A percentile compares a stretch with the other conserved stretches of the same genome.
Evolutionary conservation across 2,797 vertebrate genomes (phyloP).

Genomic region (Premnoplex brunnescens): DNA sequence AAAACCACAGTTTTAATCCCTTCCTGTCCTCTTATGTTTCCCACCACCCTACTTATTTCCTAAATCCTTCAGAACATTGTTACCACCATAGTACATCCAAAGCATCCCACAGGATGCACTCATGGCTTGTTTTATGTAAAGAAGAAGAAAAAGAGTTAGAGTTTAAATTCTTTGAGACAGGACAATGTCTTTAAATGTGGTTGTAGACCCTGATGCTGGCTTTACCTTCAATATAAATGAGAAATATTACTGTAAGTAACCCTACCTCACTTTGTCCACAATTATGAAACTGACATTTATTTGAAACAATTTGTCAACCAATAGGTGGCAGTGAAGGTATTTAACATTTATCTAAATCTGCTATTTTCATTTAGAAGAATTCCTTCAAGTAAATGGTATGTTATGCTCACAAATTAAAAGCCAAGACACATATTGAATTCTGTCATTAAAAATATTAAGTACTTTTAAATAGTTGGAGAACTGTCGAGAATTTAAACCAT

Average conservation of each 20-base stretch:
- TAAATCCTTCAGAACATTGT: background rate
- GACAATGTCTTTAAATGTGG: background rate
- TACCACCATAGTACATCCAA: background rate
- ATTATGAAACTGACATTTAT: background rate
- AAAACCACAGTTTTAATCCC: background rate
- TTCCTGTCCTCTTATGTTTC: background rate
- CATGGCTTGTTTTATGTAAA: background rate
- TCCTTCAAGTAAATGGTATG: conserved; percentile 27
- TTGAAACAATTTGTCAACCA: conserved; percentile 55
- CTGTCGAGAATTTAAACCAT: conserved; percentile 2
- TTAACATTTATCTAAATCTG: conserved; percentile 41
- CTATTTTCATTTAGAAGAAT: background rate
- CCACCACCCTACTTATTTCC: background rate
- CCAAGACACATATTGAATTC: conserved; percentile 26
- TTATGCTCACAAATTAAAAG: conserved; percentile 50
- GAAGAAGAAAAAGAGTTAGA: background rate
- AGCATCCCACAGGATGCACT: background rate
- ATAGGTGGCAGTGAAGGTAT: conserved; percentile 79
- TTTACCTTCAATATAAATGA: background rate
- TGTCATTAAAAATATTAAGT: conserved; percentile 45
- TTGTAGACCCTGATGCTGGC: background rate
- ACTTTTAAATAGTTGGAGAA: conserved; percentile 19
- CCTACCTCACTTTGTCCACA: background rate
- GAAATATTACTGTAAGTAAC: background rate
- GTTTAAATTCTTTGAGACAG: background rate